Evolutionary conservation across 2,113 vertebrate genomes (phyloP), one percentile per base, ranked within the genome.

Genomic region (Ascaphus truei): DNA sequence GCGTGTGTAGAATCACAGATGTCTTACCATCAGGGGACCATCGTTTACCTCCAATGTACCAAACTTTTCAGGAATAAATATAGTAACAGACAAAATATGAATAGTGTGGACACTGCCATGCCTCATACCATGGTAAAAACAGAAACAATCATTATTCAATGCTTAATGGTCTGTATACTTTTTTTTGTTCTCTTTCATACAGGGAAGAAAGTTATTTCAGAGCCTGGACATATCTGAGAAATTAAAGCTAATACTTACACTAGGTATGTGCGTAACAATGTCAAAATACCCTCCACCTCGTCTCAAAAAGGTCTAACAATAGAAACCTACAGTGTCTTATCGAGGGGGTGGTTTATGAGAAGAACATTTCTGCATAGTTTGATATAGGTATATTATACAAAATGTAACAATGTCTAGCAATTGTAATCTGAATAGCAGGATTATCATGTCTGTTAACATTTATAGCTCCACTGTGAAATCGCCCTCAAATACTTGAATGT

Each of bases 201-300:
- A 97, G 95, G 95, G 97, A 33, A 93, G 94, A 79, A 91, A 92
- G 78, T 81, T 98, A 71, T 90, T 98, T 80, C 96, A 96, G 72
- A 97, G 90, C 73, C 87, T 98, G 75, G 93, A 94, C 62, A 91
- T 95, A 82, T 93, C 92, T 45, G 94, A 98, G 81, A 93, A 91
- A 75, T 23, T 99, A 72, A 98, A 97, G 77, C 95, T 98, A 79
- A 89, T 98, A 67, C 83, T 98, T 62, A 94, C 78, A 59, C 83
- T 99, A 72, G 96, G 97, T 98, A 85, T 91, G 93, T n/a, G n/a
- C n/a, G n/a, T 87, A 47, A 71, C 62, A 33, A 27, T 59, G n/a
- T 26, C n/a, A 22, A 39, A 22, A 3, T 20, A 8, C 13, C 20
- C 16, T 8, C 41, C 7, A 6, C 20, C 43, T 20, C 18, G 9